Evolutionary conservation across 2,888 invertebrate species (phyloP), one percentile per base, ranked within the genome.

Genomic region (Aphodius granarius): DNA sequence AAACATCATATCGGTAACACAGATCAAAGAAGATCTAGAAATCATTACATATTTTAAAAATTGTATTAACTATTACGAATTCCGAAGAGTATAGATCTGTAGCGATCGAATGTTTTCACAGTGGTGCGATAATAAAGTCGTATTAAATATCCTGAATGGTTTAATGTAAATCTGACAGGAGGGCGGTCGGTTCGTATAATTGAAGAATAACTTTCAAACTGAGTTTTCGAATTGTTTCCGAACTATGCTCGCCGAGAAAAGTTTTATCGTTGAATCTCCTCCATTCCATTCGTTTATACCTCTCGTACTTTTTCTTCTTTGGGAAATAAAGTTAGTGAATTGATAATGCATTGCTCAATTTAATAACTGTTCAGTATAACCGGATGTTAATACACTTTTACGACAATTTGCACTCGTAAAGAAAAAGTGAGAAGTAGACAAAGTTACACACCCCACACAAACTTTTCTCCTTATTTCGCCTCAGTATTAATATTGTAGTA

Each of bases 401-500:
- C n/a, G n/a, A n/a, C n/a, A n/a, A n/a, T n/a, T n/a, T n/a, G n/a
- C n/a, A n/a, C n/a, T n/a, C n/a, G n/a, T n/a, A n/a, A n/a, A n/a
- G n/a, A n/a, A n/a, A n/a, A n/a, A n/a, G n/a, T n/a, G n/a, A n/a
- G n/a, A 62, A 62, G 63, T 62, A 62, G n/a, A 62, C 9, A 62
- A 62, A n/a, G n/a, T n/a, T n/a, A n/a, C n/a, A n/a, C n/a, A 43
- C 68, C 68, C n/a, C 63, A 22, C 21, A 65, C n/a, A 23, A 75
- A 75, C 71, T 75, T 75, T 75, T 65, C 22, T 71, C 22, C 74
- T 71, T 23, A 71, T 75, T 71, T 75, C 43, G 43, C 64, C 71
- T 20, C 17, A 16, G 71, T 23, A 71, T 75, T 75, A 75, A 75
- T 75, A 75, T 75, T 71, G 65, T 65, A 75, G 74, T 23, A 63